Base-by-base conservation (phyloP, 2,113 vertebrate genomes). In the Anoplopoma fimbria region DNA sequence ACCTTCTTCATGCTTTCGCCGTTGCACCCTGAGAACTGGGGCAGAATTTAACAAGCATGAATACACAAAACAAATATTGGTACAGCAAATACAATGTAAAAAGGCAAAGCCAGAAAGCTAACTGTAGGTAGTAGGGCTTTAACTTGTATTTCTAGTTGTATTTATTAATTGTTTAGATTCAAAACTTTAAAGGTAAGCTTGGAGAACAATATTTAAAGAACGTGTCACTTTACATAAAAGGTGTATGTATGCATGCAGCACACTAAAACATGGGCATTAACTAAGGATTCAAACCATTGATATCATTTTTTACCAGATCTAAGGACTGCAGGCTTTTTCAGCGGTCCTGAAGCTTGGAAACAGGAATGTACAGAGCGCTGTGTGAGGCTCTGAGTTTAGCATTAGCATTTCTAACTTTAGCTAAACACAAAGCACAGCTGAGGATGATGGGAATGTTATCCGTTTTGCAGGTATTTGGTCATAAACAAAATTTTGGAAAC, bases 1-100 rank as follows among this genome's bases (percentile, higher is more conserved):
- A 97, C 96, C 90, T 94, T 97, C 95, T 97, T 99, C 95, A 99
- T 96, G 14, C 91, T 94, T 77, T 98, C 96, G 0, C 96, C 97
- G 0, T 88, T 98, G 77, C 95, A 96, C 1, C 96, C 97, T 0
- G 98, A 98, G 94, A 99, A 99, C 98, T 99, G 85, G 45, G 85
- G 31, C 23, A 53, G 29, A 31, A 76, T 60, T 62, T 10, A 31
- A 84, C 62, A 82, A 9, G n/a, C 7, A 42, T 45, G 58, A 88
- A 75, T 23, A 84, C 9, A 23, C 23, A 29, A 1, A 73, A 25
- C 2, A 27, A 47, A n/a, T 21, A 45, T 4, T 2, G 8, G 13
- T 21, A 27, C 12, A 57, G 23, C 36, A 62, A 14, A 34, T 10
- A 14, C 62, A 47, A 74, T 23, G 0, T 19, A 17, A 38, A 71